Evolutionary conservation across 1,140 invertebrate species (phyloP), one percentile per base, ranked within the genome.

Genomic region (Bombyx mandarina): DNA sequence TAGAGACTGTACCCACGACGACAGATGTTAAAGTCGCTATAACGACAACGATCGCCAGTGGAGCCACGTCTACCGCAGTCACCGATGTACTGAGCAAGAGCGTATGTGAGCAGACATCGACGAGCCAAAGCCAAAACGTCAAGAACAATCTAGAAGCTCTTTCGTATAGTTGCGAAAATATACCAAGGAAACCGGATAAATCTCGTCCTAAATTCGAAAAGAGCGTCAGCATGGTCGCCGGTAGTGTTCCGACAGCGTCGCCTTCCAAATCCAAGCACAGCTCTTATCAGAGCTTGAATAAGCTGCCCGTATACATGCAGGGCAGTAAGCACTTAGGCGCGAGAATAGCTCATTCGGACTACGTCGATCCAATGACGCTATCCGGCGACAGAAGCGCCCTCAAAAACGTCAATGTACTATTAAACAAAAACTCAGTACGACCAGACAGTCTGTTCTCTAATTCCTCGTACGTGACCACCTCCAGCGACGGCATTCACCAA

Each of bases 271-370:
- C 79, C 7, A 84, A 77, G 46, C 78, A 80, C 66, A 86, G 73
- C 71, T 88, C 86, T n/a, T 77, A 82, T 54, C 83, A 91, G 73
- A 82, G 79, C 62, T 73, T 88, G 58, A 84, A 89, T 59, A 90
- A 89, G 75, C 62, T 88, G 44, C 88, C 88, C 4, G 81, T 90
- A 56, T 94, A 95, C 73, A 93, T 93, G 70, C 93, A 95, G 82
- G 94, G 94, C 35, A 96, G 94, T 67, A 93, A 94, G 50, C 91
- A 91, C 58, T 90, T 96, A 59, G 95, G 95, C 1, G 94, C 95
- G 43, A 91, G 95, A 57, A 95, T 97, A 74, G 95, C 95, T 7
- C 92, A 95, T 71, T 93, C 94, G 0, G 95, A 97, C 68, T 96
- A 96, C 71, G 94, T 93, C 0, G 94, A 96, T 82, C 94, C 95